Conservation (phyloP, 2,888 invertebrate genomes). For the Clistopyga incitator region DNA sequence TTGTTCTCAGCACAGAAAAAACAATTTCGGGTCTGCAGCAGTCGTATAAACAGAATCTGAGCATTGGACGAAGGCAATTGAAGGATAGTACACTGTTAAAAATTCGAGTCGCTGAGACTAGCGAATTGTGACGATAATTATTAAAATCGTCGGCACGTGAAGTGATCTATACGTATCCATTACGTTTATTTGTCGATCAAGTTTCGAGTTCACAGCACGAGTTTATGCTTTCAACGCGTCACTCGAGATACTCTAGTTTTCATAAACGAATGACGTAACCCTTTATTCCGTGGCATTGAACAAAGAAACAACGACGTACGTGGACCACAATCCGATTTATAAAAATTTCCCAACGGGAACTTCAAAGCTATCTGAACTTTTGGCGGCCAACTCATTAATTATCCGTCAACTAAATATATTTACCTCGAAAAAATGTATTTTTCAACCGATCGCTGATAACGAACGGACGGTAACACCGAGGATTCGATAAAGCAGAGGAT, state of each 20-base stretch:
- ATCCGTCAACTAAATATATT: constrained; percentile 4
- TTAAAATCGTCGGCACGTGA: background rate
- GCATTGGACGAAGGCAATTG: background rate
- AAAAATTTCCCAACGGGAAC: background rate
- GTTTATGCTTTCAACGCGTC: constrained; percentile 28
- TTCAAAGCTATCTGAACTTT: background rate
- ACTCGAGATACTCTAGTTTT: constrained; percentile 1
- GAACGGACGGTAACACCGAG: background rate
- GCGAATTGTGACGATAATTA: no score
- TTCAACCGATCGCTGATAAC: constrained; percentile 22
- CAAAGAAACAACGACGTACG: constrained; percentile 9
- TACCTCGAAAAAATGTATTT: constrained; percentile 5
- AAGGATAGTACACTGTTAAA: background rate
- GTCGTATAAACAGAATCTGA: background rate
- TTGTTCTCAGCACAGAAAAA: constrained; percentile 13
- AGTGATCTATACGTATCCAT: constrained; percentile 20
- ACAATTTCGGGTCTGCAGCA: background rate
- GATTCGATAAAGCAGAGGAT: constrained; percentile 25
- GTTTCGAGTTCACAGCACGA: constrained; percentile 46
- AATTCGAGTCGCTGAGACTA: no score
- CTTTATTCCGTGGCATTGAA: background rate
- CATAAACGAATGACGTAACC: constrained; percentile 18
- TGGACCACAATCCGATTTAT: background rate
- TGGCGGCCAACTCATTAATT: constrained; percentile 2
- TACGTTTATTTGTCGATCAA: constrained; percentile 43